These are phyloP conservation scores for Borostomias antarcticus DNA, from an alignment of 2,797 vertebrate genomes.

Conservation along the genomic window DNA sequence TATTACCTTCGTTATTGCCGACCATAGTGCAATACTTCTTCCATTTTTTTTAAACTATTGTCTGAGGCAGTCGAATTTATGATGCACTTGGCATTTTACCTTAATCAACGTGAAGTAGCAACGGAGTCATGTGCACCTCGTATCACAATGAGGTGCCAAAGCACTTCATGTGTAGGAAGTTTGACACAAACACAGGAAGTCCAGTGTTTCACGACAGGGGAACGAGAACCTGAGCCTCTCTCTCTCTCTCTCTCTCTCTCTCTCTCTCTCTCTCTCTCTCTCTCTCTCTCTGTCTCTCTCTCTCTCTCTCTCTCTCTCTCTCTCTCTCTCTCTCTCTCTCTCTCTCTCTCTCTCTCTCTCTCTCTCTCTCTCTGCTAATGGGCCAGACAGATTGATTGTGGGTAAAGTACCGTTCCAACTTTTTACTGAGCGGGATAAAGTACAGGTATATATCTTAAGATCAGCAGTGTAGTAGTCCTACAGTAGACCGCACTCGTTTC, in stretches of 20 bases:
- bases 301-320: no score
- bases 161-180: slow-evolving; percentile 90
- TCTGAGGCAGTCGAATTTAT: slow-evolving; percentile 36
- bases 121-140: slow-evolving; percentile 58
- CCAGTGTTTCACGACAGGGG: slow-evolving; percentile 78
- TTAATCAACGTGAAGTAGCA: slow-evolving; percentile 68
- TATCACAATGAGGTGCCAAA: slow-evolving; percentile 82
- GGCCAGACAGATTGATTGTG: slow-evolving; percentile 86
- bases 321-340: background rate
- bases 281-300: background rate
- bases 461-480: slow-evolving; percentile 13
- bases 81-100: slow-evolving; percentile 53
- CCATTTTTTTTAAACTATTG: background rate
- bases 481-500: background rate
- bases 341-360: background rate
- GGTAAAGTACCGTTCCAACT: slow-evolving; percentile 82
- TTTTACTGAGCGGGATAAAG: slow-evolving; percentile 75
- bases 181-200: slow-evolving; percentile 98
- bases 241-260: slow-evolving; percentile 18
- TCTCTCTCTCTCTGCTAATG: slow-evolving; percentile 78
- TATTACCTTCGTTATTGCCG: background rate
- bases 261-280: slow-evolving; percentile 2
- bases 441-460: slow-evolving; percentile 16
- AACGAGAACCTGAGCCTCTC: slow-evolving; percentile 73
- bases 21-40: background rate